Percentiles rank a stretch among this genome's conserved stretches.
Conservation (phyloP, 2,113 vertebrate genomes). For the Carettochelys insculpta region DNA sequence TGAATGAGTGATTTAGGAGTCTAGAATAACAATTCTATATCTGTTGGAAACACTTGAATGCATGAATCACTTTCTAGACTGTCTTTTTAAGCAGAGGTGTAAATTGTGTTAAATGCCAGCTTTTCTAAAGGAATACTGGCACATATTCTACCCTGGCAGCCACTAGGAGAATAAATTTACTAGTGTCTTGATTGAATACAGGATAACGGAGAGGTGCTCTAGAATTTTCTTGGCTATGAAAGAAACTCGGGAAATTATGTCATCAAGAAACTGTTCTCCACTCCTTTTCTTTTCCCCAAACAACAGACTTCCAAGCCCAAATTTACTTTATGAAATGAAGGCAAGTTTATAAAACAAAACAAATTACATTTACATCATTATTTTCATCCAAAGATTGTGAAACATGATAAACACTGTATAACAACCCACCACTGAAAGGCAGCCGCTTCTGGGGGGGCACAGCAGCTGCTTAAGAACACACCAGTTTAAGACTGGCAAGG, state of each 20-base stretch:
- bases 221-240: not conserved
- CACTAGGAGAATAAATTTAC: not conserved
- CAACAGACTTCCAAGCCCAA: not conserved
- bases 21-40: not conserved
- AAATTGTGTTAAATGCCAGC: not conserved
- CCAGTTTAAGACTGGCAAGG: not conserved
- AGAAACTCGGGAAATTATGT: not conserved
- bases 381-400: not conserved
- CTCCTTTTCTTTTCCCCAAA: not conserved
- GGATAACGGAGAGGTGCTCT: not conserved
- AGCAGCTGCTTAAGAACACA: not conserved
- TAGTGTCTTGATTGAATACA: not conserved
- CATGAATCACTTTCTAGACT: slow-evolving; percentile 12
- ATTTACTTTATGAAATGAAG: slow-evolving; percentile 5
- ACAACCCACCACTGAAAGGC: not conserved
- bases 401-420: slow-evolving; percentile 15
- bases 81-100: slow-evolving; percentile 25
- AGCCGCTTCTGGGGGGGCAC: not conserved
- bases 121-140: not conserved
- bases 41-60: not conserved
- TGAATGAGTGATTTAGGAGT: not conserved
- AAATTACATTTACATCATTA: not conserved
- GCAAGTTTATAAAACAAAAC: too few relatives aligned
- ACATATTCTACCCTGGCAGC: not conserved
- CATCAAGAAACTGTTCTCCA: not conserved